These are phyloP conservation scores for Trachelus troglodyta DNA, from an alignment of 2,888 invertebrate species.

Conservation along the genomic window DNA sequence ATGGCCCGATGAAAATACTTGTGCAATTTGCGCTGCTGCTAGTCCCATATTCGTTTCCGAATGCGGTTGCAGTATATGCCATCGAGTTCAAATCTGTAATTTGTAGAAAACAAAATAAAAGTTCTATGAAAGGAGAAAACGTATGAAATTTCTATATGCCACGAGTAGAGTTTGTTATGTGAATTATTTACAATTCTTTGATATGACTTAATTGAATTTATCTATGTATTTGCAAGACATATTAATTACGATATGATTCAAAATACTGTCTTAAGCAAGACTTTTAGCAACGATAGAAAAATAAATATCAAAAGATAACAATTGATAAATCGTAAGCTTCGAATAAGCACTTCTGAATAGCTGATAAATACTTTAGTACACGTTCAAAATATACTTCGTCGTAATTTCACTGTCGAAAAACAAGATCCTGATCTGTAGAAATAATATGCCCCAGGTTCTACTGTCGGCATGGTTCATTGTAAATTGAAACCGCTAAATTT, in stretches of 20 bases:
- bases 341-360: neutral
- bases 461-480: no score
- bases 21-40: neutral
- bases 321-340: neutral
- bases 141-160: no score
- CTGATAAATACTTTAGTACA: neutral
- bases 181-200: neutral
- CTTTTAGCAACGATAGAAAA: neutral
- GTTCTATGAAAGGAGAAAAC: neutral
- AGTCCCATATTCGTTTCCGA: neutral
- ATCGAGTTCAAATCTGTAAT: conserved; percentile 1
- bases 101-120: neutral
- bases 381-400: neutral
- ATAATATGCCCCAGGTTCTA: no score
- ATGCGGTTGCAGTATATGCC: neutral
- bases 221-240: neutral
- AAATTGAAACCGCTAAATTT: neutral
- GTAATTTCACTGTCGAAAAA: neutral
- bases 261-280: neutral
- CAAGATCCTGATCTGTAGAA: neutral
- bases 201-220: neutral
- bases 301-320: neutral
- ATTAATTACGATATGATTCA: neutral
- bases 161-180: no score
- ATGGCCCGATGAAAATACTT: neutral